A percentile compares a stretch with the other conserved stretches of the same genome.
Evolutionary conservation across 2,888 invertebrate species (phyloP).

Genomic region (Oscheius sp.): DNA sequence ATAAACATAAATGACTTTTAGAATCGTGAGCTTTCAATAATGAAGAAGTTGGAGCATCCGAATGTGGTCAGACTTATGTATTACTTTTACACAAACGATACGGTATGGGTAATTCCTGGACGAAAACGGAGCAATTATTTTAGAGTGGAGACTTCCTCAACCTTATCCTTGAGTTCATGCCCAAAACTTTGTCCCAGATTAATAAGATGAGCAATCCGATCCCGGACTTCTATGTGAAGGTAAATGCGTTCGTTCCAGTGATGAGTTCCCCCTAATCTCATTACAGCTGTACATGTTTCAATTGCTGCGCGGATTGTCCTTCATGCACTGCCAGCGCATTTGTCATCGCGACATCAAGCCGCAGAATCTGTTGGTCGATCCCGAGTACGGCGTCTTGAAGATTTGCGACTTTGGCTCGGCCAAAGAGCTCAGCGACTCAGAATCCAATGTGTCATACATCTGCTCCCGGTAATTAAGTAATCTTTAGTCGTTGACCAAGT

Average conservation of each 20-base stretch:
- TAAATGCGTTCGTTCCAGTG: background rate
- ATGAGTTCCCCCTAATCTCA: background rate
- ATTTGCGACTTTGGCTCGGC: conserved; percentile 68
- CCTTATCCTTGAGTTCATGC: conserved; percentile 53
- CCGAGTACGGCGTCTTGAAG: conserved; percentile 56
- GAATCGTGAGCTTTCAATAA: conserved; percentile 48
- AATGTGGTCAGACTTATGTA: conserved; percentile 47
- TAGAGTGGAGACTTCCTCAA: conserved; percentile 39
- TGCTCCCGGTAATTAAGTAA: conserved; percentile 47
- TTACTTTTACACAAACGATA: conserved; percentile 37
- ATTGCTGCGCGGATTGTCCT: conserved; percentile 48
- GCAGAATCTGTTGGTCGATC: conserved; percentile 61
- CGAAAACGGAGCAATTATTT: background rate
- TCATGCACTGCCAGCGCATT: conserved; percentile 46
- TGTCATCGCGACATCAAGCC: conserved; percentile 57
- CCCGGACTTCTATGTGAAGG: conserved; percentile 41
- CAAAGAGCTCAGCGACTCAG: conserved; percentile 46
- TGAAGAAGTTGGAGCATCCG: conserved; percentile 52
- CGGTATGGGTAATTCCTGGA: background rate
- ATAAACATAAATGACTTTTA: conserved; percentile 26
- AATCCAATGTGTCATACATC: conserved; percentile 54
- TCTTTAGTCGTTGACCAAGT: background rate
- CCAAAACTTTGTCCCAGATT: conserved; percentile 41
- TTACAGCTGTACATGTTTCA: conserved; percentile 49
- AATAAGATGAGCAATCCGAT: conserved; percentile 39